phyloP scores from a whole-genome alignment of 2,113 vertebrate species.

The Bucco capensis region DNA sequence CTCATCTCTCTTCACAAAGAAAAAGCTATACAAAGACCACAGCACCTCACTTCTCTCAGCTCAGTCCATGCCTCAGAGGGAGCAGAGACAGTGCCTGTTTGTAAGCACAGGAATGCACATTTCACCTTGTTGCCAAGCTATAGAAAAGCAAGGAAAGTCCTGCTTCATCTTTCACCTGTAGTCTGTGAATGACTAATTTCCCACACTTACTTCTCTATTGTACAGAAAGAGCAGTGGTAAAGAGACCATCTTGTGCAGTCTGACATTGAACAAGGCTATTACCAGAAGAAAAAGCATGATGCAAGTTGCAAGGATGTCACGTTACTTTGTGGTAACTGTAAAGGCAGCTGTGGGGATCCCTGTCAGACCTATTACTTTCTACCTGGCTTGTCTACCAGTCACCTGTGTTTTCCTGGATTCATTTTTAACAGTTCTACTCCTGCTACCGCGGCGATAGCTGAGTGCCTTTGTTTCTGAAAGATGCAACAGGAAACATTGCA shows the following conservation, averaged over 20 bases:
- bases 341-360: background rate
- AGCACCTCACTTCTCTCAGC: background rate
- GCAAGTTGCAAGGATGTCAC: background rate
- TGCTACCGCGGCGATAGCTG: background rate
- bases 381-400: background rate
- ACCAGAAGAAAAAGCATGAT: background rate
- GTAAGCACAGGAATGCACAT: background rate
- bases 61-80: background rate
- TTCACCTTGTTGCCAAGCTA: background rate
- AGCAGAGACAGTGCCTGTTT: background rate
- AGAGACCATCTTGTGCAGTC: background rate
- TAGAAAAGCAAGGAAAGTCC: background rate
- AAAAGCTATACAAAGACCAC: background rate
- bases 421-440: background rate
- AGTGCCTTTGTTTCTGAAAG: background rate
- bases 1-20: background rate
- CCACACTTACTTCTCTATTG: background rate
- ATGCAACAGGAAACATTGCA: background rate
- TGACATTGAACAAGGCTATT: background rate
- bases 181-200: background rate
- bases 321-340: background rate
- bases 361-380: background rate
- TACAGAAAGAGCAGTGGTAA: background rate
- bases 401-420: background rate
- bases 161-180: background rate